Base-by-base conservation (phyloP, 2,113 vertebrate genomes). In the Paralichthys olivaceus region DNA sequence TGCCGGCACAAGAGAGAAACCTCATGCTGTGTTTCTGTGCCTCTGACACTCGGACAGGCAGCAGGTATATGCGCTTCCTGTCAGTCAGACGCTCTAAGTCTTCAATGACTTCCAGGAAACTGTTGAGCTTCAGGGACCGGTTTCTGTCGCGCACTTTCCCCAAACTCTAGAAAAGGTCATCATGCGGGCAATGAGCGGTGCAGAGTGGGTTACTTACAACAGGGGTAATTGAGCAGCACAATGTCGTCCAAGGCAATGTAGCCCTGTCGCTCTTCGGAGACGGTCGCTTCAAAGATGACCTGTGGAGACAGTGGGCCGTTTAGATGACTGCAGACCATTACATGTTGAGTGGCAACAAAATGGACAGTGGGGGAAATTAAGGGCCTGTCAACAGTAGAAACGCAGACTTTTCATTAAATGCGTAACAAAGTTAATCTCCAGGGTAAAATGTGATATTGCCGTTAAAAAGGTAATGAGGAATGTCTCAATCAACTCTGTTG, bases 201-300 rank as follows among this genome's bases (percentile, higher is more conserved):
- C 28, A 25, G 45, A 70, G 57, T 23, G 34, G 43, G 80, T 60
- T 85, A 97, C 97, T 99, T 95, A 99, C 98, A 95, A 63, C 97
- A 99, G 0, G 98, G 97, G 75, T 98, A 98, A 92, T 97, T 99
- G 83, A 98, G 92, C 72, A 99, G 94, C 87, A 98, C 84, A 71
- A 99, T 96, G 89, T 99, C 96, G 80, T 99, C 98, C 90, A 99
- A 88, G 69, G 96, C 97, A 4, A 99, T 94, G 90, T 97, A 99
- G 58, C 97, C 98, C 83, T 93, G 94, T 28, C 83, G 94, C 79
- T 97, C 96, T 0, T 91, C 85, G 45, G 97, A 97, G 72, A 98
- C 83, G n/a, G 95, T 94, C 0, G 96, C 97, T 88, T 99, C 98
- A 49, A 99, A 99, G 69, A 98, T 92, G 71, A 99, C 96, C 98